Conservation (phyloP, 2,797 vertebrate species). For the Argentina silus region DNA sequence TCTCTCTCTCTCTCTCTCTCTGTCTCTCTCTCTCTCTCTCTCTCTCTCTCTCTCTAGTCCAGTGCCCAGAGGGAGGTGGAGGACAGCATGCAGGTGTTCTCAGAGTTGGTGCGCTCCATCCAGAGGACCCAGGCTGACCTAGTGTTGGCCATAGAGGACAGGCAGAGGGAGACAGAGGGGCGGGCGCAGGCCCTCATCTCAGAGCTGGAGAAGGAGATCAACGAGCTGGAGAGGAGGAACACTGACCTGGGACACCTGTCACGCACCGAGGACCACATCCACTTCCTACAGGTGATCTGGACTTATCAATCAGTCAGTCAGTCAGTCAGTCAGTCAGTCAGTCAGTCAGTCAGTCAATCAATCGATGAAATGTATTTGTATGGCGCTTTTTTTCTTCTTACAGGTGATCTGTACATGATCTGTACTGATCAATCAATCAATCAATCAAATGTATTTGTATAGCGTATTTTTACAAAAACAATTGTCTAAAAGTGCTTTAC, state of each 20-base stretch:
- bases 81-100: slow-evolving; percentile 75
- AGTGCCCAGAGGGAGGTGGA: slow-evolving; percentile 72
- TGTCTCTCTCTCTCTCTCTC: background rate
- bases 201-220: slow-evolving; percentile 63
- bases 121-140: slow-evolving; percentile 73
- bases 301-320: background rate
- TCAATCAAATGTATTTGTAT: too few species aligned
- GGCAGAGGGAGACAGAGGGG: slow-evolving; percentile 69
- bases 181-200: slow-evolving; percentile 70
- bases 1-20: too few species aligned
- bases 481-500: too few species aligned
- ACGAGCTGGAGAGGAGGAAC: slow-evolving; percentile 58
- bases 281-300: slow-evolving; percentile 76
- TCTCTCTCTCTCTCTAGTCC: slow-evolving; percentile 49
- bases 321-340: background rate
- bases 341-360: too few species aligned
- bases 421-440: too few species aligned
- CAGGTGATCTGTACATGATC: too few species aligned
- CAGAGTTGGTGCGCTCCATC: slow-evolving; percentile 73
- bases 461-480: too few species aligned
- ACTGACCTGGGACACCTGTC: slow-evolving; percentile 72
- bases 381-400: too few species aligned
- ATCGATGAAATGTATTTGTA: too few species aligned
- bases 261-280: slow-evolving; percentile 77
- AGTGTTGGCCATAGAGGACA: slow-evolving; percentile 71